These are phyloP conservation scores for Eucidaris tribuloides DNA, from an alignment of 35 echinoderm and acorn worm species.

Conservation along the genomic window DNA sequence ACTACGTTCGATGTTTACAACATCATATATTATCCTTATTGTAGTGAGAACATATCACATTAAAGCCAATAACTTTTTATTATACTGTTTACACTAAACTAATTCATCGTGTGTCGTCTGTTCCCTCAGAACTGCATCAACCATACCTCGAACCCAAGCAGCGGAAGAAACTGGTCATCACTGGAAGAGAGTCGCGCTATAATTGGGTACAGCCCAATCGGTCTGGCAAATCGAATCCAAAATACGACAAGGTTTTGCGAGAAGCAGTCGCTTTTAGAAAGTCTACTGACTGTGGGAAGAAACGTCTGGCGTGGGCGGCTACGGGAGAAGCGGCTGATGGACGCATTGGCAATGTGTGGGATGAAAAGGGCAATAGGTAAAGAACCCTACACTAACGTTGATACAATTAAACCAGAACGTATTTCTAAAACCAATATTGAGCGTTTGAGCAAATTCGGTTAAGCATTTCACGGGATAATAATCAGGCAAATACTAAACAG, in stretches of 20 bases:
- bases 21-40: background rate
- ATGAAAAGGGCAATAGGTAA: too few species aligned
- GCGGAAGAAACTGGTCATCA: constrained; percentile 72
- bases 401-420: too few species aligned
- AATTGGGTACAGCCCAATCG: constrained; percentile 52
- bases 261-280: constrained; percentile 73
- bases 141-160: constrained; percentile 64
- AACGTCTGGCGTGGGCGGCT: constrained; percentile 65
- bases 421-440: too few species aligned
- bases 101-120: background rate
- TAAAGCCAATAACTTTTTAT: background rate
- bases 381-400: too few species aligned
- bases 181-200: constrained; percentile 68
- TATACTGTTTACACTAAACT: background rate
- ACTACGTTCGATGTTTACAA: background rate
- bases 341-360: constrained; percentile 42
- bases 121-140: constrained; percentile 47
- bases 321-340: constrained; percentile 69
- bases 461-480: too few species aligned
- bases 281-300: constrained; percentile 71
- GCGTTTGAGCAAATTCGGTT: too few species aligned
- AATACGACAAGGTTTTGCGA: constrained; percentile 54
- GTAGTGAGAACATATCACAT: background rate
- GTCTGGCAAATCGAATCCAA: constrained; percentile 75
- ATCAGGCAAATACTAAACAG: too few species aligned